A percentile compares a stretch with the other conserved stretches of the same genome.
phyloP scores from a whole-genome alignment of 2,888 invertebrate genomes.

The Rhaphigaster nebulosa region DNA sequence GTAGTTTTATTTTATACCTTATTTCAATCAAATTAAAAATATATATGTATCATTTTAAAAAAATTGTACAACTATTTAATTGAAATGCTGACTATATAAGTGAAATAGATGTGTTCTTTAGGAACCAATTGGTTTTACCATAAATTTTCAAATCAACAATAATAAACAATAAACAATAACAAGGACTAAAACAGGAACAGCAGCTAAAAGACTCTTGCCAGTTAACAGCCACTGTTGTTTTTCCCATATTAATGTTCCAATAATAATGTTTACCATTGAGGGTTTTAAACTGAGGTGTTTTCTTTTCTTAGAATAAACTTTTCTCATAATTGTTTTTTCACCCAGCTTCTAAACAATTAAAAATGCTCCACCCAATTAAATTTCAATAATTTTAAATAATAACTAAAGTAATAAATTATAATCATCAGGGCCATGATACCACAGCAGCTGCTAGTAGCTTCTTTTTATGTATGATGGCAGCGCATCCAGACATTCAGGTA shows the following conservation, averaged over 20 bases:
- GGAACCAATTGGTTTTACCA: no score
- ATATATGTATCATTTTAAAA: no score
- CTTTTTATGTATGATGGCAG: slow-evolving; percentile 83
- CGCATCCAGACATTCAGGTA: slow-evolving; percentile 79
- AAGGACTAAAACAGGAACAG: not conserved
- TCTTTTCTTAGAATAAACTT: not conserved
- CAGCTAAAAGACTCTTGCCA: not conserved
- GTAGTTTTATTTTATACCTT: no score
- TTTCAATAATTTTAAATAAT: slow-evolving; percentile 70
- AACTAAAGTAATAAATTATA: not conserved
- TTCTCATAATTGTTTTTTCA: not conserved
- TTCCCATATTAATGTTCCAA: not conserved
- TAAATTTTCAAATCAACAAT: not conserved
- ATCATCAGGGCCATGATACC: slow-evolving; percentile 80
- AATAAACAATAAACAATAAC: no score
- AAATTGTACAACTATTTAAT: no score
- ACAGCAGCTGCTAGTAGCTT: slow-evolving; percentile 87
- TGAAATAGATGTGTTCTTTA: no score
- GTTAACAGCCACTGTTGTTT: not conserved
- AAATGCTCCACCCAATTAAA: slow-evolving; percentile 90
- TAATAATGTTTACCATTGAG: not conserved
- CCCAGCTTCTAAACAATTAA: slow-evolving; percentile 67
- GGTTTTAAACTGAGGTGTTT: not conserved
- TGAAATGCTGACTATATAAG: no score
- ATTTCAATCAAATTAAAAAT: no score